Base-by-base conservation (phyloP, 2,888 invertebrate species). In the Melinaea marsaeus region DNA sequence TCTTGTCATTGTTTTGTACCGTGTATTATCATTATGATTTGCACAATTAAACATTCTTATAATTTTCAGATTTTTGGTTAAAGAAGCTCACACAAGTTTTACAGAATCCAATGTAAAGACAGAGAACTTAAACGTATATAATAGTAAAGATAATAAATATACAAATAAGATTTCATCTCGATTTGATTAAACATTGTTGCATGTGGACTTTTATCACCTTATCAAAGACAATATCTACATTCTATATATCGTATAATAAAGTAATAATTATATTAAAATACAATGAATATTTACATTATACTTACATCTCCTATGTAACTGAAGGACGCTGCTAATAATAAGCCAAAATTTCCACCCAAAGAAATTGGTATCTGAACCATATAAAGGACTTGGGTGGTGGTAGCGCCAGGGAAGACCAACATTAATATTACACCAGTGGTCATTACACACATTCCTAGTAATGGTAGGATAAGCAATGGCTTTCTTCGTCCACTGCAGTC, bases 301-400 rank as follows among this genome's bases (percentile, higher is more conserved):
- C 95, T 94, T 69, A 95, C 94, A 78, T 96, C 95, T 22, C 94
- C 94, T 60, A 96, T 93, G 79, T 96, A 95, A 79, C 95, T 94
- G 85, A 96, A 94, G 56, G 95, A 92, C 0, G 94, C 94, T 86
- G 95, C 95, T 67, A 95, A 92, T 85, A 95, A 91, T 58, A 95
- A 91, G 73, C 94, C 94, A 59, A 94, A 92, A 57, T 94, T 92
- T 0, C 94, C 95, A 42, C 94, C 93, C 42, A 93, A 84, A 63
- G 95, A 94, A 91, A 95, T 94, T 0, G 95, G 94, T 63, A 95
- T 83, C 69, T 90, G 88, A 4, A 91, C 88, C 4, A 80, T 77
- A 64, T 91, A 91, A 22, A 91, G 70, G 4, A 90, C 88, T 77
- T 87, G 88, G 0, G 76, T 74, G 0, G 90, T 88, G 0, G 78